phyloP scores from a whole-genome alignment of 2,888 invertebrate species.

The Ceratothoa steindachneri region DNA sequence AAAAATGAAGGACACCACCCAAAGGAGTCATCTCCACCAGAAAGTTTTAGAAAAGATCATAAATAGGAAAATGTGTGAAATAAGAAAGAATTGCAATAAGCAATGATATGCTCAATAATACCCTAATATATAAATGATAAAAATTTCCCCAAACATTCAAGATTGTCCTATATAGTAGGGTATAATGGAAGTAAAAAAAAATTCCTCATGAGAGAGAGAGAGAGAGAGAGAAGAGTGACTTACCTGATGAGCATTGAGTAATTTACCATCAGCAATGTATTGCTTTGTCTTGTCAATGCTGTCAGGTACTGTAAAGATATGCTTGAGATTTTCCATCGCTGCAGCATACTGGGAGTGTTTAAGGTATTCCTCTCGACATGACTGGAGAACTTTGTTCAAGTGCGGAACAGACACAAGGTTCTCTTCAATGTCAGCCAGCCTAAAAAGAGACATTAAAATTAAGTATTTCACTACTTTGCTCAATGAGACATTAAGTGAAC shows the following conservation, averaged over 20 bases:
- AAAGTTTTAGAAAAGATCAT: not conserved
- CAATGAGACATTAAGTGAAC: not conserved
- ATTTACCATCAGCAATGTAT: constrained; percentile 89
- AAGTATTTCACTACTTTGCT: no score
- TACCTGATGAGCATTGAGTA: constrained; percentile 85
- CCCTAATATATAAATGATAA: no score
- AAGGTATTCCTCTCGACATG: constrained; percentile 86
- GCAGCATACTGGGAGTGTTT: constrained; percentile 95
- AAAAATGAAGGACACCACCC: not conserved
- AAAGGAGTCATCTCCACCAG: no score
- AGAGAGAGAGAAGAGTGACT: constrained; percentile 6
- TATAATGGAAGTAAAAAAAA: no score
- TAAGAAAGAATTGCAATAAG: not conserved
- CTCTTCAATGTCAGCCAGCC: constrained; percentile 71
- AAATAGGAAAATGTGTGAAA: not conserved
- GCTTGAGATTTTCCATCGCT: constrained; percentile 95
- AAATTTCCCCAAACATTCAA: no score
- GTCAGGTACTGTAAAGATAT: constrained; percentile 69
- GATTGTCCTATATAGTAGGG: no score
- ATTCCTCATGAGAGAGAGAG: not conserved
- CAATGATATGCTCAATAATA: no score
- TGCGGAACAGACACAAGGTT: constrained; percentile 72
- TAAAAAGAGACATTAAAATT: constrained; percentile 52
- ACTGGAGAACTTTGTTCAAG: constrained; percentile 73
- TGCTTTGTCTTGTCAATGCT: constrained; percentile 87